Evolutionary conservation across 64 coral and sea anemone species (phyloP).

Genomic region (Montipora sp.): DNA sequence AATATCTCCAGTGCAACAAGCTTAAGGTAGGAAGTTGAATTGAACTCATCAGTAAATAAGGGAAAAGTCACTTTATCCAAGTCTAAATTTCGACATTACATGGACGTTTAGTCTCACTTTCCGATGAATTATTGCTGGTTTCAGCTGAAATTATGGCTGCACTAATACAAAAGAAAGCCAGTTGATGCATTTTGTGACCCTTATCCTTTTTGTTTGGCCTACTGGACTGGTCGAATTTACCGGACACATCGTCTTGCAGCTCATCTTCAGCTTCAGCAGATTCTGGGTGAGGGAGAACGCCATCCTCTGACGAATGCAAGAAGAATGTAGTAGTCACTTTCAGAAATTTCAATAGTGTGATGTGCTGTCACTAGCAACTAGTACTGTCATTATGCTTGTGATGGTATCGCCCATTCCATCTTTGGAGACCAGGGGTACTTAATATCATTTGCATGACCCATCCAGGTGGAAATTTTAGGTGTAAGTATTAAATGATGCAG

Average conservation of each 20-base stretch:
- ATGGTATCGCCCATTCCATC: conserved; percentile 18
- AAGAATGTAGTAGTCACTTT: conserved; percentile 38
- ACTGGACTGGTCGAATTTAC: conserved; percentile 11
- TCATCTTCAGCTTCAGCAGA: conserved; percentile 7
- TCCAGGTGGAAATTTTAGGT: too few relatives aligned
- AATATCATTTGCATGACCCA: too few relatives aligned
- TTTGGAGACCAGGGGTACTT: conserved; percentile 2
- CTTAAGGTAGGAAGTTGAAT: conserved; percentile 17
- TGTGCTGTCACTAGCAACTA: conserved; percentile 9
- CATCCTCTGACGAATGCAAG: conserved; percentile 46
- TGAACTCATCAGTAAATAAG: not conserved
- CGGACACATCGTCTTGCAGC: conserved; percentile 14
- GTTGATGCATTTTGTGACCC: conserved; percentile 36
- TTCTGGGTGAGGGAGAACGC: conserved; percentile 23
- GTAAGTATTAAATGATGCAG: too few relatives aligned
- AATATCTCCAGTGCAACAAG: conserved; percentile 30
- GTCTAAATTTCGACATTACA: conserved; percentile 37
- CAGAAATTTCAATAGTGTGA: conserved; percentile 8
- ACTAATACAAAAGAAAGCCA: conserved; percentile 35
- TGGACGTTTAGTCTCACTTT: conserved; percentile 29
- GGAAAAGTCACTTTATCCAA: conserved; percentile 26
- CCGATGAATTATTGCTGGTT: conserved; percentile 31
- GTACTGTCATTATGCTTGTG: conserved; percentile 15
- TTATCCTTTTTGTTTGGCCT: conserved; percentile 36
- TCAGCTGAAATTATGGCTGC: conserved; percentile 18